These are phyloP conservation scores for Alfaro cultratus DNA, from an alignment of 2,797 vertebrate species.

Conservation along the genomic window DNA sequence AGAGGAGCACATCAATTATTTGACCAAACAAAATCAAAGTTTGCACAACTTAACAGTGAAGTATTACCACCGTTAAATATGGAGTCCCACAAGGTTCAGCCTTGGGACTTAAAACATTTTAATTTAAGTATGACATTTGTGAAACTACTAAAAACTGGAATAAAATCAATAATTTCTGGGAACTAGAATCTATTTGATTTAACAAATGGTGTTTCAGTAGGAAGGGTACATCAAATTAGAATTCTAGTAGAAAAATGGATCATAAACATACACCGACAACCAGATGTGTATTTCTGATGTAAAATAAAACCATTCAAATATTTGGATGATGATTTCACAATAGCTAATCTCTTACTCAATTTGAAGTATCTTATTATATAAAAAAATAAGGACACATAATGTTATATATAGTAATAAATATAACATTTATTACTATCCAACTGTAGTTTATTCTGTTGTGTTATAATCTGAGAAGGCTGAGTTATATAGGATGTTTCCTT, in stretches of 20 bases:
- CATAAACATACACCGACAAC: neutral
- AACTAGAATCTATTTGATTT: neutral
- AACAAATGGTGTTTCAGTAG: neutral
- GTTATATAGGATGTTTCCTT: neutral
- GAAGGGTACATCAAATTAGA: neutral
- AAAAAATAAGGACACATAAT: neutral
- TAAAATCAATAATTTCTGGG: neutral
- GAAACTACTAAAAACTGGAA: neutral
- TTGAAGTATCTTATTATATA: neutral
- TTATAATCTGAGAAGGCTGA: neutral
- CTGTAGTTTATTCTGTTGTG: neutral
- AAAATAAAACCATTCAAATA: neutral
- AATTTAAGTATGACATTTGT: neutral
- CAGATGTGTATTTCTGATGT: neutral
- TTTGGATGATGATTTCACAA: neutral
- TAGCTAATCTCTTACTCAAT: neutral
- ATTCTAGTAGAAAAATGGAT: neutral
- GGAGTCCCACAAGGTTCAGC: neutral
- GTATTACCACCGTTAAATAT: neutral
- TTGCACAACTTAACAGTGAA: neutral
- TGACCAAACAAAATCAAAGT: neutral
- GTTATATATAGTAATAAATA: neutral
- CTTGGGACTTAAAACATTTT: neutral
- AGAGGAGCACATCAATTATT: neutral
- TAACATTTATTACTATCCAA: no score